phyloP scores from a whole-genome alignment of 2,888 invertebrate genomes.

The Tromatobia lineatoria region DNA sequence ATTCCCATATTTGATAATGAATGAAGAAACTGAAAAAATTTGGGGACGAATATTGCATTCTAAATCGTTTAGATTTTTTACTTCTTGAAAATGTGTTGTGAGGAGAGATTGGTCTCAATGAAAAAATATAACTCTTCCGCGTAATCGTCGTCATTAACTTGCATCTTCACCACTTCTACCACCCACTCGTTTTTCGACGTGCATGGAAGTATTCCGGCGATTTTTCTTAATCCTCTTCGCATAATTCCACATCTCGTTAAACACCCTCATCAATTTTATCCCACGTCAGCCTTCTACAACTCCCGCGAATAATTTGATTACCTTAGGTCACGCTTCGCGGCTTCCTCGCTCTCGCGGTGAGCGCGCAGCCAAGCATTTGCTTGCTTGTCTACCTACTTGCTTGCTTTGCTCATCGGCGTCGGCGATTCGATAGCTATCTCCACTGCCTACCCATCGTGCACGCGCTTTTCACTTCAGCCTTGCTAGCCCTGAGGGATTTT shows the following conservation, averaged over 20 bases:
- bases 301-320: constrained; percentile 71
- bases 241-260: constrained; percentile 77
- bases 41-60: background rate
- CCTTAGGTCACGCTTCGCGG: constrained; percentile 70
- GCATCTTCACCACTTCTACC: constrained; percentile 16
- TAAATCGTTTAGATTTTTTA: background rate
- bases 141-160: constrained; percentile 60
- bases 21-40: no score
- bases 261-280: constrained; percentile 75
- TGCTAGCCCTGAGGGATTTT: constrained; percentile 48
- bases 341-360: constrained; percentile 58
- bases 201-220: constrained; percentile 57
- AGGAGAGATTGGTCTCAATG: constrained; percentile 22
- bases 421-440: constrained; percentile 53
- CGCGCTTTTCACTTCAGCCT: constrained; percentile 46
- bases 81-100: constrained; percentile 2
- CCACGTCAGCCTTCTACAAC: constrained; percentile 73
- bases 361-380: constrained; percentile 32
- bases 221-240: constrained; percentile 71
- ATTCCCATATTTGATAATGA: no score
- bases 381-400: constrained; percentile 42
- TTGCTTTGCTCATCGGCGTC: constrained; percentile 66
- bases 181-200: constrained; percentile 29
- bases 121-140: constrained; percentile 30
- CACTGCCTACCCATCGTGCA: constrained; percentile 19